Percentiles rank a stretch among this genome's conserved stretches.
phyloP scores from a whole-genome alignment of 2,888 invertebrate genomes.

The Rhagophthalmus giganteus region DNA sequence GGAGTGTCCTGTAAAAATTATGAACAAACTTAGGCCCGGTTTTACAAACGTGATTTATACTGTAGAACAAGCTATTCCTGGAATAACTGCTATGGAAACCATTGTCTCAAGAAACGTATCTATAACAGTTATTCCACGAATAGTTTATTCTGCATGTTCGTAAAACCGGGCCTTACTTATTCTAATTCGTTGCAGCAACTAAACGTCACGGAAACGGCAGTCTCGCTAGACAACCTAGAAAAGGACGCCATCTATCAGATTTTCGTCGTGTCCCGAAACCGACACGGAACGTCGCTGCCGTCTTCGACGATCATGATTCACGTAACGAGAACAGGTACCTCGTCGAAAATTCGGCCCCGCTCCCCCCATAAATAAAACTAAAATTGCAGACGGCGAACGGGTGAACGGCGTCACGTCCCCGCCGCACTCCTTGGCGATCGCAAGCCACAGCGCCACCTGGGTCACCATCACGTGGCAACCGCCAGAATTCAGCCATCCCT shows the following conservation, averaged over 20 bases:
- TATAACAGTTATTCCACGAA: too few species aligned
- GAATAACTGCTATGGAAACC: too few species aligned
- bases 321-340: slow-evolving; percentile 63
- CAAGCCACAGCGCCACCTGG: slow-evolving; percentile 80
- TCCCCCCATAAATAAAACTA: too few species aligned
- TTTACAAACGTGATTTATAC: too few species aligned
- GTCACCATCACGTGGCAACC: slow-evolving; percentile 83
- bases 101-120: too few species aligned
- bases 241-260: slow-evolving; percentile 74
- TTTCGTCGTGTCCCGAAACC: slow-evolving; percentile 77
- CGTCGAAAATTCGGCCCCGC: slow-evolving; percentile 1
- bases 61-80: too few species aligned
- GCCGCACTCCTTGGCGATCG: slow-evolving; percentile 77
- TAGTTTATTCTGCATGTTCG: too few species aligned
- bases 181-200: slow-evolving; percentile 70
- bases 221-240: slow-evolving; percentile 66
- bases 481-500: slow-evolving; percentile 79
- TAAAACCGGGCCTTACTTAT: too few species aligned
- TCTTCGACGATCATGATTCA: slow-evolving; percentile 79
- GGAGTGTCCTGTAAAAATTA: too few species aligned
- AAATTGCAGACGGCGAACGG: slow-evolving; percentile 50
- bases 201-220: slow-evolving; percentile 68
- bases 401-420: slow-evolving; percentile 75
- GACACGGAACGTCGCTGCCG: slow-evolving; percentile 78
- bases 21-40: too few species aligned